Conservation (phyloP, 1,140 invertebrate genomes). For the Platorchestia sp. region DNA sequence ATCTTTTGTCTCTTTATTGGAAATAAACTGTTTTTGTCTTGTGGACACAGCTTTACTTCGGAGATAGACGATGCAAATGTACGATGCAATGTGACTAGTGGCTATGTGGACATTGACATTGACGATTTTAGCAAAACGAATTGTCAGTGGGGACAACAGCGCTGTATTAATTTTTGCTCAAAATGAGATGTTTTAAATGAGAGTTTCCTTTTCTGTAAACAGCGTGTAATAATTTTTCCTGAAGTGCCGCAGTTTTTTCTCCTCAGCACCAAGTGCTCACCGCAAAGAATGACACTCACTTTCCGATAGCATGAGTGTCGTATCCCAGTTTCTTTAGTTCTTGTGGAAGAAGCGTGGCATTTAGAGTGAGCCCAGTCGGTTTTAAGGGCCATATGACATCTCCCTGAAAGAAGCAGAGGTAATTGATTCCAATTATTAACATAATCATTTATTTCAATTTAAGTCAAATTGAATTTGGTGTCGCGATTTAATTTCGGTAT, state of each 20-base stretch:
- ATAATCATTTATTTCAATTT: not conserved
- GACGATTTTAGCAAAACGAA: too few relatives aligned
- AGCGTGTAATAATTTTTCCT: not conserved
- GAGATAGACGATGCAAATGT: too few relatives aligned
- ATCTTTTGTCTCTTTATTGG: too few relatives aligned
- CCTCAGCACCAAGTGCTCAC: not conserved
- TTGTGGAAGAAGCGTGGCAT: conserved; percentile 27
- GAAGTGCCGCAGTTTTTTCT: too few relatives aligned
- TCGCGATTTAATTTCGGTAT: not conserved
- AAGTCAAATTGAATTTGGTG: not conserved
- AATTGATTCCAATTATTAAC: not conserved
- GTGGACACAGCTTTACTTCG: too few relatives aligned
- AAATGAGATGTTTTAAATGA: not conserved
- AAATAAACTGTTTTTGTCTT: too few relatives aligned
- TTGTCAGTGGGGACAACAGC: not conserved
- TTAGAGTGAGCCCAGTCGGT: conserved; percentile 52
- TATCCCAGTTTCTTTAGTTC: conserved; percentile 47
- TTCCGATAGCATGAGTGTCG: conserved; percentile 56
- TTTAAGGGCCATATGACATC: conserved; percentile 12
- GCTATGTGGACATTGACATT: too few relatives aligned
- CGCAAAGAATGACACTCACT: not conserved
- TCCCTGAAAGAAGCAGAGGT: conserved; percentile 26
- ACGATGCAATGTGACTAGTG: too few relatives aligned
- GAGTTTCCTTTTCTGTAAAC: not conserved
- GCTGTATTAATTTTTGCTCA: not conserved